phyloP scores from a whole-genome alignment of 2,113 vertebrate species.

The Malaclemys terrapin region DNA sequence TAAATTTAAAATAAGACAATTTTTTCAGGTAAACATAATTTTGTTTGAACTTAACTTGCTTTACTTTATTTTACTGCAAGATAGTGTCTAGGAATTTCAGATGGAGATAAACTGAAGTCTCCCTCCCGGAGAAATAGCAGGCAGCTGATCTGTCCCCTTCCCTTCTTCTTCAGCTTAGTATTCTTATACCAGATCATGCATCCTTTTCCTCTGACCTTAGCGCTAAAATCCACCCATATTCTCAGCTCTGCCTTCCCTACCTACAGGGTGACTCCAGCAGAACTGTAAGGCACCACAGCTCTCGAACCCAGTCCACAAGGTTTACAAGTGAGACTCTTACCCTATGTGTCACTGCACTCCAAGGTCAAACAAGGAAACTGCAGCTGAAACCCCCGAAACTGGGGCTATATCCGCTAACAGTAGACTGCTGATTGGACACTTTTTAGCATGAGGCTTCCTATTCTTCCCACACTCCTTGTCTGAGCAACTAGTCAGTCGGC shows the following conservation, averaged over 20 bases:
- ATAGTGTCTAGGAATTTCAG: background rate
- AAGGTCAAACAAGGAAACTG: background rate
- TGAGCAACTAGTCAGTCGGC: background rate
- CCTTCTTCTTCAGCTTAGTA: background rate
- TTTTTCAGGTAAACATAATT: background rate
- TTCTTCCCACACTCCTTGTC: background rate
- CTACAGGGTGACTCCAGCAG: background rate
- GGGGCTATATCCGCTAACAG: background rate
- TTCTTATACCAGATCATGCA: background rate
- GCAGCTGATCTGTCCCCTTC: background rate
- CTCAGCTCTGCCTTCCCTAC: background rate
- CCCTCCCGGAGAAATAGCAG: background rate
- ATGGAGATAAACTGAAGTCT: background rate
- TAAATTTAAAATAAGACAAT: background rate
- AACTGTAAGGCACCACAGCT: background rate
- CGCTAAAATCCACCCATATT: background rate
- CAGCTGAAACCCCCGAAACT: background rate
- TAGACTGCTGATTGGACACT: background rate
- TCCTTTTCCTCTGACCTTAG: background rate
- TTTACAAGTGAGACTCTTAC: background rate
- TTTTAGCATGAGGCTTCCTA: background rate
- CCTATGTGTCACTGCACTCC: background rate
- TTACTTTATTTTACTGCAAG: background rate
- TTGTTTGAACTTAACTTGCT: background rate
- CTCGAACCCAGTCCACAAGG: background rate